Conservation (phyloP, 1,140 invertebrate species). For the Drosophila miranda region DNA sequence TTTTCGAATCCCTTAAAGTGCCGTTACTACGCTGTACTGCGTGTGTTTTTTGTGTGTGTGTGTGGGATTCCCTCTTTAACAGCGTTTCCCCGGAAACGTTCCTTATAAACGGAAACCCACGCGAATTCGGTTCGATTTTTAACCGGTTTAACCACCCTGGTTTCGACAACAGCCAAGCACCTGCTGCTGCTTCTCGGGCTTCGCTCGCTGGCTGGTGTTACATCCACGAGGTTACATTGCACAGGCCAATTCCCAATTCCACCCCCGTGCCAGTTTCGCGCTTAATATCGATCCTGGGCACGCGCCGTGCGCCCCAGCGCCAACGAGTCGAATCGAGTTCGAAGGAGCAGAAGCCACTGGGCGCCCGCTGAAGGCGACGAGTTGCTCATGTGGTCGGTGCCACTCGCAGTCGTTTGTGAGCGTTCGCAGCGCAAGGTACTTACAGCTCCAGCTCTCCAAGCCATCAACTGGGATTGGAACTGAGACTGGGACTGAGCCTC, state of each 20-base stretch:
- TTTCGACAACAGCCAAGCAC: constrained; percentile 4
- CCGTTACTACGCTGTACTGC: too few species aligned
- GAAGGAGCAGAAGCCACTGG: constrained; percentile 6
- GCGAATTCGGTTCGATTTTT: constrained; percentile 1
- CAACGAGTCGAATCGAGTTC: constrained; percentile 12
- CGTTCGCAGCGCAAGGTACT: constrained; percentile 76
- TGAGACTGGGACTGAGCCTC: constrained; percentile 17
- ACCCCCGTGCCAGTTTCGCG: constrained; percentile 42
- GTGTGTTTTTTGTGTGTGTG: not conserved
- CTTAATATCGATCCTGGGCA: constrained; percentile 47
- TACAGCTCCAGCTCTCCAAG: constrained; percentile 35
- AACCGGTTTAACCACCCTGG: constrained; percentile 4
- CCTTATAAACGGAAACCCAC: not conserved
- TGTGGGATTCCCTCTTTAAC: not conserved
- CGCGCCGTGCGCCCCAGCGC: constrained; percentile 27
- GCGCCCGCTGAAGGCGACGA: constrained; percentile 38
- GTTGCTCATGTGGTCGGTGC: constrained; percentile 30
- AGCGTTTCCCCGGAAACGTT: not conserved
- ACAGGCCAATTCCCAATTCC: constrained; percentile 21
- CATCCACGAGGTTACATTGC: constrained; percentile 17
- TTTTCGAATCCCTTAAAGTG: too few species aligned
- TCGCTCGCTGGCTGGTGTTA: not conserved
- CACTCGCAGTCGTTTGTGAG: constrained; percentile 76
- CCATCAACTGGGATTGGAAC: constrained; percentile 38
- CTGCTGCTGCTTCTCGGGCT: constrained; percentile 22